Evolutionary conservation across 2,113 vertebrate genomes (phyloP), one percentile per base, ranked within the genome.

Genomic region (Thamnaconus septentrionalis): DNA sequence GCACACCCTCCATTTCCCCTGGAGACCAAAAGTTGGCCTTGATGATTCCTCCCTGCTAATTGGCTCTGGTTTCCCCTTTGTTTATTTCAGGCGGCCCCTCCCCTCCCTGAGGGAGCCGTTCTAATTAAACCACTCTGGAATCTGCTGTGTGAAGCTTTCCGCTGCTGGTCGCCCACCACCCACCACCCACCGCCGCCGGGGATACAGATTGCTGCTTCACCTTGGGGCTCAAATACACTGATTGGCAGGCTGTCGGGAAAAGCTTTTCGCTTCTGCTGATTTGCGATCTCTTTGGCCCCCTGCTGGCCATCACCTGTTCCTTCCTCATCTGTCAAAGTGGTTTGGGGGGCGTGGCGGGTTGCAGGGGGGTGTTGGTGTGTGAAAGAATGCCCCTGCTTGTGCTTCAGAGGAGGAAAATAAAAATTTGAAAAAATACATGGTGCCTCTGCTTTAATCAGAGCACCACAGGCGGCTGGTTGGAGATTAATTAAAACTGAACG

Each of bases 401-500:
- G 73, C 66, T 61, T 55, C 61, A 4, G 67, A 66, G 76, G 64
- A 43, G 66, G 66, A 54, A 72, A 64, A 62, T 1, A 31, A 1
- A 31, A 31, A 31, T 31, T n/a, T n/a, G 82, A 64, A 57, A 8
- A 41, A 56, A 46, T 61, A 54, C 50, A 62, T 31, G 18, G 18
- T 31, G 55, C 58, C 48, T 63, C 47, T 9, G 55, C 55, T 73
- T 61, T 65, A 76, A 73, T 80, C 67, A 81, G 55, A 68, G 47
- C 71, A 58, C 62, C 73, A 49, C 75, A 66, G 73, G 75, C 71
- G 8, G 42, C 46, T 57, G 47, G 58, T 59, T 56, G 67, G 70
- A 73, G 73, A 78, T 83, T 79, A 74, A 87, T 87, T 81, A 79
- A 87, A 82, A 80, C 56, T 46, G 65, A 85, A 72, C 45, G 61